Conservation (phyloP, 1,140 invertebrate genomes). For the Drosophila bocki region DNA sequence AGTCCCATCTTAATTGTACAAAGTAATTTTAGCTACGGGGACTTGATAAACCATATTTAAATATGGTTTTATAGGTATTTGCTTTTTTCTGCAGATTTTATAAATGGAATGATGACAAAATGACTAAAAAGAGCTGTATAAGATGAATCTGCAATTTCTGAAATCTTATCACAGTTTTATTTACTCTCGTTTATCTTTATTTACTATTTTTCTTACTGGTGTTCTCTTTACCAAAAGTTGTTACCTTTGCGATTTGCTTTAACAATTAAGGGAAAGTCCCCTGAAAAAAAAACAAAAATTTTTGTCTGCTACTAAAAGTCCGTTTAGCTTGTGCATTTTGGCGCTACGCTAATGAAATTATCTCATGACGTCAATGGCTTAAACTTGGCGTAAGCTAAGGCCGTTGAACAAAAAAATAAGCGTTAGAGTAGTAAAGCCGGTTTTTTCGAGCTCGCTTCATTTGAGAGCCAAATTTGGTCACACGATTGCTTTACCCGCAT, state of each 20-base stretch:
- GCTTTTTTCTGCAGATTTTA: neutral
- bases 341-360: conserved; percentile 60
- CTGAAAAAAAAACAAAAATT: conserved; percentile 14
- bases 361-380: conserved; percentile 65
- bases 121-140: neutral
- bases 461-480: conserved; percentile 70
- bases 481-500: conserved; percentile 28
- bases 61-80: neutral
- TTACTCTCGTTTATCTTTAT: neutral
- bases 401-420: conserved; percentile 5
- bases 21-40: neutral
- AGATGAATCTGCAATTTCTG: conserved; percentile 4
- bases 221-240: neutral
- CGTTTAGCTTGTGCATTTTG: conserved; percentile 47
- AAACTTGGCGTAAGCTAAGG: conserved; percentile 38
- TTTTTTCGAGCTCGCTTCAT: conserved; percentile 51
- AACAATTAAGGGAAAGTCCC: conserved; percentile 30
- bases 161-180: neutral
- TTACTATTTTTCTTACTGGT: neutral
- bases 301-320: conserved; percentile 12
- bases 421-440: conserved; percentile 55
- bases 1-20: neutral
- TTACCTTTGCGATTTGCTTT: neutral
- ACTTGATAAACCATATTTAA: neutral
- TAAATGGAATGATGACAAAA: neutral